Evolutionary conservation across 2,113 vertebrate species (phyloP).

Genomic region (Kobus ellipsiprymnus): DNA sequence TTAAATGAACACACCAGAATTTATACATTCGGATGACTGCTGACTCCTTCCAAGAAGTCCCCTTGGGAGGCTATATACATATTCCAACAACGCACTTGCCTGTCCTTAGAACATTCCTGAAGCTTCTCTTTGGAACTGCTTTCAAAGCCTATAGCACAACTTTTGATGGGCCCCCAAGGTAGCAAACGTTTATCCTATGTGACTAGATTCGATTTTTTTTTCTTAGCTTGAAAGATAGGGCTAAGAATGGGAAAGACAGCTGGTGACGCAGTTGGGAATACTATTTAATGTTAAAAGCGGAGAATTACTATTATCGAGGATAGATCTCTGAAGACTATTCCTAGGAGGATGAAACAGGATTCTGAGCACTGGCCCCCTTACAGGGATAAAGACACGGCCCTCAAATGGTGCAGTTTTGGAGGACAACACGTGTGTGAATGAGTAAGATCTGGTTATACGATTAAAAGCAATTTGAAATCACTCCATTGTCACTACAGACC

Average conservation of each 20-base stretch:
- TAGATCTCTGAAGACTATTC: not conserved
- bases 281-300: not conserved
- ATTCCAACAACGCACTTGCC: not conserved
- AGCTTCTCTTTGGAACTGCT: not conserved
- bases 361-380: not conserved
- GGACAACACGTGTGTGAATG: not conserved
- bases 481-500: no score
- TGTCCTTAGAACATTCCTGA: not conserved
- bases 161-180: not conserved
- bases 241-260: not conserved
- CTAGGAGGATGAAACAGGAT: not conserved
- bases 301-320: not conserved
- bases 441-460: not conserved
- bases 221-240: conserved; percentile 15
- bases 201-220: not conserved
- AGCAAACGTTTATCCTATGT: not conserved
- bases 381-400: not conserved
- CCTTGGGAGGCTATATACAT: not conserved
- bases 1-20: conserved; percentile 41
- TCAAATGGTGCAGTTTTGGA: not conserved
- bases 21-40: conserved; percentile 43
- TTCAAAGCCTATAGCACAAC: not conserved
- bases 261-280: not conserved
- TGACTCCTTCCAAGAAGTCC: conserved; percentile 26
- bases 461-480: not conserved